Base-by-base conservation (phyloP, 2,797 vertebrate genomes). In the Aulostomus chinensis region DNA sequence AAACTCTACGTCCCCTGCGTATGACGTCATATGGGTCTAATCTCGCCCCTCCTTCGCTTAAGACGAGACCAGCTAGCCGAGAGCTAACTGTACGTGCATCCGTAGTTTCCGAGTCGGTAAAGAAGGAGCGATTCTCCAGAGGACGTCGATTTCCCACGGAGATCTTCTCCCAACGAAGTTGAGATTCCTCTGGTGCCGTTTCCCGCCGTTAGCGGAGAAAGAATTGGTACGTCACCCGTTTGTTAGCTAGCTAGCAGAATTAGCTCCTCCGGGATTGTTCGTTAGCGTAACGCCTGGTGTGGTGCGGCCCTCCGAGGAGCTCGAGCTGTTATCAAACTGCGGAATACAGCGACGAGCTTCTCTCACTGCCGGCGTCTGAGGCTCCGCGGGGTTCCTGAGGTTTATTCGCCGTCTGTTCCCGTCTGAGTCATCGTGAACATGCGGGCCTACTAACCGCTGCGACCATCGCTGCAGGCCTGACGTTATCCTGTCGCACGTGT, bases 191-290 rank as follows among this genome's bases (percentile, higher is more conserved):
- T 1, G 25, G 29, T 17, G 6, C 5, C 3, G 15, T 25, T 21
- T 67, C 32, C 18, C 33, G 34, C 38, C 43, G 15, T 48, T 54
- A 5, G 18, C 5, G 66, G 77, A 59, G 69, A 41, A 69, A 66
- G 35, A 38, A 13, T 56, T 62, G 85, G 85, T 87, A 81, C 67
- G 80, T 82, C 62, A 18, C 21, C 14, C 5, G n/a, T 8, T 31
- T 52, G 64, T 58, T 76, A 67, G 56, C 68, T 50, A 34, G 26
- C 47, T 57, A 55, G 59, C 53, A n/a, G n/a, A n/a, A n/a, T n/a
- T 57, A 50, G 28, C 17, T 25, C 12, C 11, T 11, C 9, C 9
- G 26, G 18, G 21, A 55, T 46, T 61, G 69, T 57, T 60, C 13
- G 42, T 53, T 57, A 20, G 59, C 41, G 17, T 7, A 10, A 31